Percentiles rank a stretch among this genome's conserved stretches.
Evolutionary conservation across 1,140 invertebrate genomes (phyloP).

Genomic region (Drosophila asahinai): DNA sequence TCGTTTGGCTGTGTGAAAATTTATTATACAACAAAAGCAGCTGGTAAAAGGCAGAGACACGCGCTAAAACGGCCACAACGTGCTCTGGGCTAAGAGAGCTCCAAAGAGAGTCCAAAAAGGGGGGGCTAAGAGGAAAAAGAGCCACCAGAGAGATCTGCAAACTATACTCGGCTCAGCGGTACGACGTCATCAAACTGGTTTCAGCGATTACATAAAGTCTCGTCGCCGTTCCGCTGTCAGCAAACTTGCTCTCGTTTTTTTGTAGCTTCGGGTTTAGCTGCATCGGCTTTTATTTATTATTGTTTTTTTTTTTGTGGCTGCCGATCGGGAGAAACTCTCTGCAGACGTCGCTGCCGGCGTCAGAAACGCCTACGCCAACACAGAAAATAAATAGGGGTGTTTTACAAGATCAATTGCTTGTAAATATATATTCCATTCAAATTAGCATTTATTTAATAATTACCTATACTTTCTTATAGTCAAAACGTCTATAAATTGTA

Average conservation of each 20-base stretch:
- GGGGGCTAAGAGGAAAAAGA: constrained; percentile 12
- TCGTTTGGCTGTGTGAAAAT: constrained; percentile 55
- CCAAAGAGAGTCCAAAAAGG: neutral
- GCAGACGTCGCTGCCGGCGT: constrained; percentile 23
- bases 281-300: constrained; percentile 29
- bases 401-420: constrained; percentile 2
- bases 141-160: constrained; percentile 20
- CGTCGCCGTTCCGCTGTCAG: constrained; percentile 42
- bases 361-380: constrained; percentile 31
- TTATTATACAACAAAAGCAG: constrained; percentile 74
- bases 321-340: constrained; percentile 38
- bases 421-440: neutral
- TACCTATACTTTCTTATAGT: no score
- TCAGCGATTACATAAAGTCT: constrained; percentile 73
- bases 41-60: constrained; percentile 45
- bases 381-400: constrained; percentile 8
- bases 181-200: constrained; percentile 77
- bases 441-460: neutral
- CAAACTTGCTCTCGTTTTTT: constrained; percentile 72
- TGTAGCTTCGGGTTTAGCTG: constrained; percentile 33
- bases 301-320: constrained; percentile 9
- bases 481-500: no score
- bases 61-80: constrained; percentile 67
- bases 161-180: constrained; percentile 26
- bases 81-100: constrained; percentile 49